Conservation (phyloP, 2,888 invertebrate genomes). For the Amblyteles armatorius region DNA sequence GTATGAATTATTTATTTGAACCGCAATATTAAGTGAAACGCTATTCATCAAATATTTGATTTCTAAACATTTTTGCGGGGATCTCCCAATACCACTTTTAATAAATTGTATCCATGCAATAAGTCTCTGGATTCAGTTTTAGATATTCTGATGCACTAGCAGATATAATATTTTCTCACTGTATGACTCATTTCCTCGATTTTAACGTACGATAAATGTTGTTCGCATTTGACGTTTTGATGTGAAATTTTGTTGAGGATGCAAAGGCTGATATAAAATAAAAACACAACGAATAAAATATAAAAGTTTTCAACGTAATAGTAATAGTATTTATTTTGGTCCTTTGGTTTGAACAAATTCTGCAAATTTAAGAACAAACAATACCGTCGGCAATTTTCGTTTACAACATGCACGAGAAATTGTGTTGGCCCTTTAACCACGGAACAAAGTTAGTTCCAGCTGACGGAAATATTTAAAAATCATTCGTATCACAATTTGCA, state of each 20-base stretch:
- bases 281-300: neutral
- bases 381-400: neutral
- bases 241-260: neutral
- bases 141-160: too few relatives aligned
- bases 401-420: neutral
- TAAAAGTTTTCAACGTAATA: neutral
- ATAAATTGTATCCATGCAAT: neutral
- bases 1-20: too few relatives aligned
- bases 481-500: neutral
- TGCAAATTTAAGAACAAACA: neutral
- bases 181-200: too few relatives aligned
- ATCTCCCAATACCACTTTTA: neutral
- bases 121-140: neutral
- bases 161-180: too few relatives aligned
- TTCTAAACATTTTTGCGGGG: neutral
- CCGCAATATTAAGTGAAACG: too few relatives aligned
- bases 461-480: neutral
- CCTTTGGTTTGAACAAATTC: neutral
- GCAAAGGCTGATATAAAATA: neutral
- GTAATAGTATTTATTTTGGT: slow-evolving; percentile 6
- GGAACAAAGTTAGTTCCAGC: neutral
- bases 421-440: neutral
- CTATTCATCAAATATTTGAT: too few relatives aligned
- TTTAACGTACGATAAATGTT: too few relatives aligned
- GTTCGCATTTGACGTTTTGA: too few relatives aligned